A percentile compares a stretch with the other conserved stretches of the same genome.
Evolutionary conservation across 1,140 invertebrate species (phyloP).

Genomic region (Psilanteris sp.): DNA sequence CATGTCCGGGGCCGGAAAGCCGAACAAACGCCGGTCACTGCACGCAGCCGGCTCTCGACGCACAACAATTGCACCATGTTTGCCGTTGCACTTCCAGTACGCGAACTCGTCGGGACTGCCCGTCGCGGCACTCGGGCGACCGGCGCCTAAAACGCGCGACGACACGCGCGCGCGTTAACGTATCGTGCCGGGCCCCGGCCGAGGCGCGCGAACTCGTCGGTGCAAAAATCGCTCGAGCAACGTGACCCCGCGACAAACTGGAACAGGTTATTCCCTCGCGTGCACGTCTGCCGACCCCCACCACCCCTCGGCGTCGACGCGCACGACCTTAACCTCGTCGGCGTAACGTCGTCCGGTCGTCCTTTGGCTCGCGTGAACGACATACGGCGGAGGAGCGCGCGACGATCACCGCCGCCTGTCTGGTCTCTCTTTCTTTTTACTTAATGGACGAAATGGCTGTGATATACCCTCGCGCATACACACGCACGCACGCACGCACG

Average conservation of each 20-base stretch:
- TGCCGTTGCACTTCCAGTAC: too few species aligned
- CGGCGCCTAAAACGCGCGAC: too few species aligned
- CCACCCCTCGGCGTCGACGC: conserved; percentile 5
- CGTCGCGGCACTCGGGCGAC: too few species aligned
- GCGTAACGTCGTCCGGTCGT: conserved; percentile 54
- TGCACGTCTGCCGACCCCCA: conserved; percentile 1
- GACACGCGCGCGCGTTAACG: too few species aligned
- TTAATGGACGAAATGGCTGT: conserved; percentile 61
- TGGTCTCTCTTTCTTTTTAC: conserved; percentile 39
- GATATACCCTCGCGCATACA: background rate
- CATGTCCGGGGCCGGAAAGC: too few species aligned
- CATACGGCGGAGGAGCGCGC: conserved; percentile 40
- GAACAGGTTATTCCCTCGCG: conserved; percentile 59
- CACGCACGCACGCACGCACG: background rate
- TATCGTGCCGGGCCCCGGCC: background rate
- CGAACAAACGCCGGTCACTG: too few species aligned
- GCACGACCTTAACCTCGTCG: conserved; percentile 61
- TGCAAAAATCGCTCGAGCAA: conserved; percentile 27
- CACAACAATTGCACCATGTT: too few species aligned
- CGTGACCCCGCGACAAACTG: conserved; percentile 50
- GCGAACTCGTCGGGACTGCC: too few species aligned
- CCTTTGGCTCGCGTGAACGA: conserved; percentile 48
- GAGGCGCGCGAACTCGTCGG: background rate
- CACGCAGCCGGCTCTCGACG: too few species aligned
- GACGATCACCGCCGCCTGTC: conserved; percentile 18